Evolutionary conservation across 1,140 invertebrate genomes (phyloP).

Genomic region (Stratiolaelaps scimitus): DNA sequence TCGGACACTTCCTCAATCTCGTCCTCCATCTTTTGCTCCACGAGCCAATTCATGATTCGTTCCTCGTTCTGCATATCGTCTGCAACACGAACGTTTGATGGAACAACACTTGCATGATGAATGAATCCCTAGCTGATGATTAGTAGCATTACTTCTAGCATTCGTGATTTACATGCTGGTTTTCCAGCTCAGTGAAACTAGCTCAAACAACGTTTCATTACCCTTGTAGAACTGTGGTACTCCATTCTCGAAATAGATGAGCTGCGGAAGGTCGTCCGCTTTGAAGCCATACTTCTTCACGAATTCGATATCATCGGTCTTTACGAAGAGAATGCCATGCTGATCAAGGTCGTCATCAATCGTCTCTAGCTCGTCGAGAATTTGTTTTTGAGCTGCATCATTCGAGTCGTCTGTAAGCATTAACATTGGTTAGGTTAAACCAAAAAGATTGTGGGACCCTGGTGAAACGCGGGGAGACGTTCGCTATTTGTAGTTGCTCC

Average conservation of each 20-base stretch:
- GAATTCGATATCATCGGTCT: constrained; percentile 76
- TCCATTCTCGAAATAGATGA: constrained; percentile 84
- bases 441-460: too few species aligned
- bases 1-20: constrained; percentile 80
- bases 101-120: constrained; percentile 23
- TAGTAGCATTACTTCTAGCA: not conserved
- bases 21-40: constrained; percentile 70
- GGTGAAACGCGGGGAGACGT: too few species aligned
- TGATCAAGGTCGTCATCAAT: constrained; percentile 86
- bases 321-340: constrained; percentile 78
- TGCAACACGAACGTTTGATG: too few species aligned
- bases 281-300: constrained; percentile 73
- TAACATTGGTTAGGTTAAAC: too few species aligned
- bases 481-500: too few species aligned
- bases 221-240: constrained; percentile 78
- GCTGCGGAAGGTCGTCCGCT: constrained; percentile 61
- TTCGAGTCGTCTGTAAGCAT: constrained; percentile 61
- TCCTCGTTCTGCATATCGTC: constrained; percentile 77
- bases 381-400: constrained; percentile 73
- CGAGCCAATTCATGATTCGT: constrained; percentile 81
- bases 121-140: not conserved
- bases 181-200: not conserved
- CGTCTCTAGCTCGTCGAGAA: constrained; percentile 74
- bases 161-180: not conserved
- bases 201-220: constrained; percentile 34